Percentiles rank a stretch among this genome's conserved stretches.
phyloP scores from a whole-genome alignment of 2,113 vertebrate genomes.

The Pelusios castaneus region DNA sequence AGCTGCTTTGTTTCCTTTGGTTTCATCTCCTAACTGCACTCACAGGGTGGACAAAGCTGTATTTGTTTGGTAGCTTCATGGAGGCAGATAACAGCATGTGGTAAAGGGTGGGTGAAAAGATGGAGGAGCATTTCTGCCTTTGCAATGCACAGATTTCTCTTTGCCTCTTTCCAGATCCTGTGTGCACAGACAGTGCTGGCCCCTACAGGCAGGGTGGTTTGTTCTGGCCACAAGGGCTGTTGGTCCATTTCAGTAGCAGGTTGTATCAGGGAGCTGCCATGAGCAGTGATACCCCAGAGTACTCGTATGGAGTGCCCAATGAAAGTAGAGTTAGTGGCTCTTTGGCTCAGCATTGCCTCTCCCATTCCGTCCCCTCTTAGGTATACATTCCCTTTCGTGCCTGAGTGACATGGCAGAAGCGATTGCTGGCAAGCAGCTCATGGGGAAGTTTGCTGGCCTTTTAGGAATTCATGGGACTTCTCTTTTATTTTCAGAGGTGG shows the following conservation, averaged over 20 bases:
- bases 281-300: rapidly evolving
- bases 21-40: constrained; percentile 52
- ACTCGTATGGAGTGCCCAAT: not conserved
- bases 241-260: not conserved
- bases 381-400: rapidly evolving
- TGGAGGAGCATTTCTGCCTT: not conserved
- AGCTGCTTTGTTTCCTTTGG: constrained; percentile 57
- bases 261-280: not conserved
- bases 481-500: rapidly evolving
- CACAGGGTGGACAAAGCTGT: constrained; percentile 45
- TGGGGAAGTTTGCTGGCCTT: not conserved
- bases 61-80: constrained; percentile 9
- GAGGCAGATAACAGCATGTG: not conserved
- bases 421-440: not conserved
- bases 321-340: not conserved
- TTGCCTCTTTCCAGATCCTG: rapidly evolving
- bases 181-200: not conserved
- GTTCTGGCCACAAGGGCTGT: not conserved
- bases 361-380: not conserved
- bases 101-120: not conserved
- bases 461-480: rapidly evolving
- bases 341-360: not conserved
- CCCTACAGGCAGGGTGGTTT: not conserved
- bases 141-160: not conserved
- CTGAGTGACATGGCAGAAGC: not conserved